phyloP scores from a whole-genome alignment of 1,140 invertebrate genomes.

The Eurosta solidaginis region DNA sequence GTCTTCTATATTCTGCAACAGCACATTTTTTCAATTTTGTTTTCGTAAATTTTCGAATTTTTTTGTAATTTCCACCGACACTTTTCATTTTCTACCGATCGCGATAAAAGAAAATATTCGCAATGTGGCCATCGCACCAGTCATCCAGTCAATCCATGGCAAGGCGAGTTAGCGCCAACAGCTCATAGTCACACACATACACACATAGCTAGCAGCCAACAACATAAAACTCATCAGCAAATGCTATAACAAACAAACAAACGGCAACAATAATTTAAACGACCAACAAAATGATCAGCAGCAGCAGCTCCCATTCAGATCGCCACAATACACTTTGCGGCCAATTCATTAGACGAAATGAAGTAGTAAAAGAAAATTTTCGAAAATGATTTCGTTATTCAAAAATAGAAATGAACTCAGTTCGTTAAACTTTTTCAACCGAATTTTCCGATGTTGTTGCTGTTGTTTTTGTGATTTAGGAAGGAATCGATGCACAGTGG shows the following conservation, averaged over 20 bases:
- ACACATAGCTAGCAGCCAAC: background rate
- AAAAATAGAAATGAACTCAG: conserved; percentile 61
- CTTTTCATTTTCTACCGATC: background rate
- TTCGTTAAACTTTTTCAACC: conserved; percentile 55
- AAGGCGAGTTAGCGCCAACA: background rate
- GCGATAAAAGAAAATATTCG: background rate
- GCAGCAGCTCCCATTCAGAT: background rate
- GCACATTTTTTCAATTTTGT: too few relatives aligned
- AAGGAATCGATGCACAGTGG: too few relatives aligned
- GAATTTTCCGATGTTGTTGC: too few relatives aligned
- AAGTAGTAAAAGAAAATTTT: conserved; percentile 4
- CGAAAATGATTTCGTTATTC: conserved; percentile 36
- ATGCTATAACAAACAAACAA: too few relatives aligned
- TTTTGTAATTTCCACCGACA: background rate
- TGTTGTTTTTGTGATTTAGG: too few relatives aligned
- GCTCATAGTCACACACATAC: background rate
- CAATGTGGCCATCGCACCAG: background rate
- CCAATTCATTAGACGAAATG: conserved; percentile 21
- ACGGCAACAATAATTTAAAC: too few relatives aligned
- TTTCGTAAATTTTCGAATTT: background rate
- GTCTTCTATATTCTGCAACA: background rate
- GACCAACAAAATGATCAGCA: background rate
- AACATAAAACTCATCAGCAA: conserved; percentile 8
- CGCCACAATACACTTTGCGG: conserved; percentile 1
- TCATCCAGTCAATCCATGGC: background rate